Conservation (phyloP, 1,140 invertebrate species). For the Microplitis demolitor region DNA sequence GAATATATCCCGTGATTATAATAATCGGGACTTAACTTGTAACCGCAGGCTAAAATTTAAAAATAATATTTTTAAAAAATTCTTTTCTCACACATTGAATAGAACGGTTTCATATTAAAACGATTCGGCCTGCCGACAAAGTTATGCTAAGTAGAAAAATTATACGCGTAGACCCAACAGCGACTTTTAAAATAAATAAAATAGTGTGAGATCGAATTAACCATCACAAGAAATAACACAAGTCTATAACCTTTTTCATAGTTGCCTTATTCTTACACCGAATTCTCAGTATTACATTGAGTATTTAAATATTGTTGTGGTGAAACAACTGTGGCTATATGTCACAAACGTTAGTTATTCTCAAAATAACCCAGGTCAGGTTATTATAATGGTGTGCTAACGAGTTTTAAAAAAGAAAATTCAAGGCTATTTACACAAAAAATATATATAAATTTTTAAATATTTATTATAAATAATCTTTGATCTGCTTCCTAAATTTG, state of each 20-base stretch:
- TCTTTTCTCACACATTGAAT: neutral
- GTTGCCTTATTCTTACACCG: neutral
- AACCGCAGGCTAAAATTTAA: neutral
- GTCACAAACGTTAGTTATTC: neutral
- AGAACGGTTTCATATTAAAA: neutral
- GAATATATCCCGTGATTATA: too few species aligned
- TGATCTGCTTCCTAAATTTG: too few species aligned
- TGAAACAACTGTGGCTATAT: neutral
- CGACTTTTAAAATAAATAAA: neutral
- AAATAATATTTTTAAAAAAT: too few species aligned
- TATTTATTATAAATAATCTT: too few species aligned
- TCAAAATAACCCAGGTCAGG: slow-evolving; percentile 4
- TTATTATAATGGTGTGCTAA: neutral
- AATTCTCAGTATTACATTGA: slow-evolving; percentile 1
- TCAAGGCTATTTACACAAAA: neutral
- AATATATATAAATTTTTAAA: too few species aligned
- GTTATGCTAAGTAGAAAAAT: neutral
- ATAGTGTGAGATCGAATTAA: neutral
- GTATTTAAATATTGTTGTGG: neutral
- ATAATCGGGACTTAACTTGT: neutral
- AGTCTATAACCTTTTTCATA: neutral
- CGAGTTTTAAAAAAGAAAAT: neutral
- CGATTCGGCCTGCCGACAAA: neutral
- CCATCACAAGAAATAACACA: neutral
- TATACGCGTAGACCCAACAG: neutral